These are phyloP conservation scores for Edolisoma coerulescens DNA, from an alignment of 2,113 vertebrate species.

Conservation along the genomic window DNA sequence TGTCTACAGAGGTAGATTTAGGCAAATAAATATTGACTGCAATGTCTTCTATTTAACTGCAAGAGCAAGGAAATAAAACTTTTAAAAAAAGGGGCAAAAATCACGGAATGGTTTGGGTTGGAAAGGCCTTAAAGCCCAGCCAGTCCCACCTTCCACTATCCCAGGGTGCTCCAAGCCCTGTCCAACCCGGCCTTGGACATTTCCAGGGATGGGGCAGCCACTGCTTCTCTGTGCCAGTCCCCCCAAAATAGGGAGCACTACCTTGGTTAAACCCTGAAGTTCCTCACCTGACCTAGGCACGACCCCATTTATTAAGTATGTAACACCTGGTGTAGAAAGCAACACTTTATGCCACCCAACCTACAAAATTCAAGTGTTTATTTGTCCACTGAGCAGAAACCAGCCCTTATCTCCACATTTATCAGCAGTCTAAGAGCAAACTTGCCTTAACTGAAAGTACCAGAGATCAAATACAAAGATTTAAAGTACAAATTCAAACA, in stretches of 20 bases:
- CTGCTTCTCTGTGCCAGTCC: neutral
- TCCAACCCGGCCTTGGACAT: neutral
- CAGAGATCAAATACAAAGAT: neutral
- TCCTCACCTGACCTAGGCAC: neutral
- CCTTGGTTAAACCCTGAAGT: neutral
- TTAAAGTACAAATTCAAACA: neutral
- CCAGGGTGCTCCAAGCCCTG: neutral
- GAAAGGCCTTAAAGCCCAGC: neutral
- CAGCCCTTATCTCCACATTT: neutral
- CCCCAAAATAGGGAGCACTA: neutral
- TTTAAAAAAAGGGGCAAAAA: neutral
- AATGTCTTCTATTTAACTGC: fast-evolving
- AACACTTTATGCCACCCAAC: neutral
- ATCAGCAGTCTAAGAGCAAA: neutral
- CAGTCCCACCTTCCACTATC: neutral
- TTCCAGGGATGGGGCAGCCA: neutral
- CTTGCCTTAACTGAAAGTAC: neutral
- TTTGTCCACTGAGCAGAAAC: neutral
- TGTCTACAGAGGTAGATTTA: neutral
- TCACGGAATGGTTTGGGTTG: neutral
- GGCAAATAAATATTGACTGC: neutral
- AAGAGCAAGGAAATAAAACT: neutral
- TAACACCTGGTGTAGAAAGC: neutral
- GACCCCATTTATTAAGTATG: neutral
- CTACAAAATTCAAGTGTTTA: neutral